phyloP scores from a whole-genome alignment of 2,888 invertebrate genomes.

The Epistrophe grossulariae region DNA sequence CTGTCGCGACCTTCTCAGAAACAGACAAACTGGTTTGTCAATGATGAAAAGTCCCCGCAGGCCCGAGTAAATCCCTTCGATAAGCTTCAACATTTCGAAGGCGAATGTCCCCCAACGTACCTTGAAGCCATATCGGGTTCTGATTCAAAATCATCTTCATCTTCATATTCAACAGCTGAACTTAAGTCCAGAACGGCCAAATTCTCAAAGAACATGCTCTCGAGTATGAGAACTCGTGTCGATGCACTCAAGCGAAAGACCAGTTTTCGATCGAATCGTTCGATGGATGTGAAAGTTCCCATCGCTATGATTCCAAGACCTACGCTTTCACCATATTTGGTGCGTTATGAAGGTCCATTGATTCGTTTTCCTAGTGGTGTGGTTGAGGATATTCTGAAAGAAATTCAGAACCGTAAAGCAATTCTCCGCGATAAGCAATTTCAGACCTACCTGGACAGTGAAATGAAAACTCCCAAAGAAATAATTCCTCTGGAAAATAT shows the following conservation, averaged over 20 bases:
- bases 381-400: conserved; percentile 90
- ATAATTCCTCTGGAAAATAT: conserved; percentile 87
- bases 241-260: conserved; percentile 82
- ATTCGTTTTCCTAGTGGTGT: conserved; percentile 85
- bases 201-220: conserved; percentile 81
- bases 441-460: conserved; percentile 90
- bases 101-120: conserved; percentile 83
- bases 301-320: conserved; percentile 83
- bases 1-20: conserved; percentile 78
- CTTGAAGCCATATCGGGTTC: conserved; percentile 81
- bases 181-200: conserved; percentile 78
- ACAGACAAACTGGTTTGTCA: conserved; percentile 82
- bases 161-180: conserved; percentile 65
- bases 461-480: conserved; percentile 88
- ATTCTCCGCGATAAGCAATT: conserved; percentile 89
- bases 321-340: conserved; percentile 80
- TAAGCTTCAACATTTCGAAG: conserved; percentile 78
- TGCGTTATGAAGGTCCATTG: conserved; percentile 82
- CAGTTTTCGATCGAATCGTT: conserved; percentile 80
- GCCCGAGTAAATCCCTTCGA: conserved; percentile 77
- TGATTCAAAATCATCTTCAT: conserved; percentile 43
- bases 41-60: conserved; percentile 56
- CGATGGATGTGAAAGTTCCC: conserved; percentile 80
- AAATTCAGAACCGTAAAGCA: conserved; percentile 90
- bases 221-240: conserved; percentile 81